phyloP scores from a whole-genome alignment of 2,113 vertebrate genomes.

The Phrynocephalus versicolor region DNA sequence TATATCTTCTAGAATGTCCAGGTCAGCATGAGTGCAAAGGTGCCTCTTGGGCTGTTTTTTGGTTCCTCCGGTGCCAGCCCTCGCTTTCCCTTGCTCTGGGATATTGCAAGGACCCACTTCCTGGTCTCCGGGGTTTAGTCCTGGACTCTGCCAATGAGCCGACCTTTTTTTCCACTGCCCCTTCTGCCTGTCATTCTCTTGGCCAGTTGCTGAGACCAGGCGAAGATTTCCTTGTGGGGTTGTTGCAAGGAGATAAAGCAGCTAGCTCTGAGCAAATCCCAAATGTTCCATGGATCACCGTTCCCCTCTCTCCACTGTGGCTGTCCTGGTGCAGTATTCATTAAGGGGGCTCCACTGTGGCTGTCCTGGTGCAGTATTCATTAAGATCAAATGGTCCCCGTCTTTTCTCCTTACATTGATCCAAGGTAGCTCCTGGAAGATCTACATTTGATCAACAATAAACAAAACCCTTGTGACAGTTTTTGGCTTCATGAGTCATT shows the following conservation, averaged over 20 bases:
- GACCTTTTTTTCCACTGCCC: too few relatives aligned
- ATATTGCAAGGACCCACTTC: too few relatives aligned
- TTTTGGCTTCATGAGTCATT: conserved; percentile 26
- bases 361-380: neutral
- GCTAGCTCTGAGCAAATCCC: neutral
- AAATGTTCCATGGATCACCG: neutral
- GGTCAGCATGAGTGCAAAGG: neutral
- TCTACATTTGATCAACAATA: conserved; percentile 14
- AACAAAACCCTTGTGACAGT: conserved; percentile 15
- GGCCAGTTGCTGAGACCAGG: neutral
- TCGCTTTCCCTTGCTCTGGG: too few relatives aligned
- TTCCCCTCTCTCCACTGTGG: neutral
- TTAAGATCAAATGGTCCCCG: neutral
- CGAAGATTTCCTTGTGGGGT: too few relatives aligned
- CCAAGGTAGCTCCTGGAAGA: conserved; percentile 1
- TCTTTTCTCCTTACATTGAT: neutral
- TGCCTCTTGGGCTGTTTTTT: too few relatives aligned
- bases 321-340: too few relatives aligned
- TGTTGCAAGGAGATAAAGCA: neutral
- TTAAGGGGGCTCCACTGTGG: neutral
- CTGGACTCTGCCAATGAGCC: too few relatives aligned
- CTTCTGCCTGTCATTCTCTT: neutral
- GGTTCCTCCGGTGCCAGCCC: too few relatives aligned
- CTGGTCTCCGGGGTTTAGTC: too few relatives aligned
- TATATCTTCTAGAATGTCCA: neutral